Percentiles rank a stretch among this genome's conserved stretches.
Conservation (phyloP, 2,797 vertebrate species). For the Trachurus trachurus region DNA sequence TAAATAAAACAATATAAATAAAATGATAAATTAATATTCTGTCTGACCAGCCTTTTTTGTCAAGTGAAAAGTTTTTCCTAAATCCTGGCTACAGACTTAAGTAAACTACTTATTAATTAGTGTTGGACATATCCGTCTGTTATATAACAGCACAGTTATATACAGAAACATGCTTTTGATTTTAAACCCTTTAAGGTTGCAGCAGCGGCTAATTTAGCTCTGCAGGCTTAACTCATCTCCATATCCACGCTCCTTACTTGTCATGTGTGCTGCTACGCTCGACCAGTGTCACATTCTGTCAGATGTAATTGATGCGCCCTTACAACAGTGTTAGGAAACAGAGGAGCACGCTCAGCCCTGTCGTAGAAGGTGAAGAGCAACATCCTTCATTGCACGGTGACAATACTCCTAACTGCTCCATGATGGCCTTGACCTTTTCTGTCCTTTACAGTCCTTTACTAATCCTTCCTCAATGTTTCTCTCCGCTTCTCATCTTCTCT, state of each 20-base stretch:
- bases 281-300: slow-evolving; percentile 41
- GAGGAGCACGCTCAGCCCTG: slow-evolving; percentile 8
- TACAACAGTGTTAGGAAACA: slow-evolving; percentile 34
- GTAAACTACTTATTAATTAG: background rate
- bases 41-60: background rate
- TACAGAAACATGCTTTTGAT: slow-evolving; percentile 3
- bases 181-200: slow-evolving; percentile 3
- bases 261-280: slow-evolving; percentile 35
- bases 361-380: slow-evolving; percentile 26
- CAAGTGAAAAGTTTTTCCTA: background rate
- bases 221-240: slow-evolving; percentile 45
- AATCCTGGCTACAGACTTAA: background rate
- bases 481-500: slow-evolving; percentile 40
- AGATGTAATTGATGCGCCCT: slow-evolving; percentile 53
- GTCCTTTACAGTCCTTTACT: slow-evolving; percentile 70
- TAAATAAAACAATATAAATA: background rate
- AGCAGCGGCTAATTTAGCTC: slow-evolving; percentile 33
- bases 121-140: background rate
- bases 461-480: slow-evolving; percentile 62
- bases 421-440: slow-evolving; percentile 37
- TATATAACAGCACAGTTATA: background rate
- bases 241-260: slow-evolving; percentile 52
- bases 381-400: slow-evolving; percentile 38
- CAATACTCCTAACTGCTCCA: slow-evolving; percentile 24
- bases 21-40: background rate